These are phyloP conservation scores for Cordylochernes scorpioides DNA, from an alignment of 2,888 invertebrate genomes.

Conservation along the genomic window DNA sequence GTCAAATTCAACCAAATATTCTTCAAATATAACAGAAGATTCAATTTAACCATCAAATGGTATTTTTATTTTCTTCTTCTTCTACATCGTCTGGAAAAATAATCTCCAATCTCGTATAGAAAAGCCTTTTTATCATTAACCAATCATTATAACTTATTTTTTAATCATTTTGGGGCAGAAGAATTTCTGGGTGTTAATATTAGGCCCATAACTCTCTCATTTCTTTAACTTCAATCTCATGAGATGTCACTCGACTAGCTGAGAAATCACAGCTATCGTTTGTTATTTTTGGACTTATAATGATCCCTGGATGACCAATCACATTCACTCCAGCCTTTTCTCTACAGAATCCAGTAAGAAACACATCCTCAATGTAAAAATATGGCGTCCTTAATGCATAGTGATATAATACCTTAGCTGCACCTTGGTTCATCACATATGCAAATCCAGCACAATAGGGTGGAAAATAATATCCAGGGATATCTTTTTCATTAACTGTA, in stretches of 20 bases:
- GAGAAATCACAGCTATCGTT: constrained; percentile 9
- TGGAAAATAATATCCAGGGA: constrained; percentile 15
- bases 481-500: constrained; percentile 9
- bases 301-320: constrained; percentile 10
- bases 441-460: constrained; percentile 16
- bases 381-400: constrained; percentile 13
- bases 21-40: too few relatives aligned
- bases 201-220: constrained; percentile 13
- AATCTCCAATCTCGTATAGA: too few relatives aligned
- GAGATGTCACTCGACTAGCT: constrained; percentile 14
- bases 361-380: constrained; percentile 17
- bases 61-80: too few relatives aligned
- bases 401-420: constrained; percentile 10
- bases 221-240: constrained; percentile 12
- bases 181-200: constrained; percentile 15
- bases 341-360: constrained; percentile 16
- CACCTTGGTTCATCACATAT: constrained; percentile 13
- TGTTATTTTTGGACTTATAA: constrained; percentile 11
- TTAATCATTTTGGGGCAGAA: constrained; percentile 13
- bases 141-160: too few relatives aligned
- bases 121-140: too few relatives aligned
- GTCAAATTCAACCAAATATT: too few relatives aligned
- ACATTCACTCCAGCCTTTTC: constrained; percentile 13
- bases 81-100: too few relatives aligned
- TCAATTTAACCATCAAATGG: too few relatives aligned